A percentile compares a stretch with the other conserved stretches of the same genome.
These are phyloP conservation scores for Damaliscus lunatus DNA, from an alignment of 2,113 vertebrate species.

Conservation along the genomic window DNA sequence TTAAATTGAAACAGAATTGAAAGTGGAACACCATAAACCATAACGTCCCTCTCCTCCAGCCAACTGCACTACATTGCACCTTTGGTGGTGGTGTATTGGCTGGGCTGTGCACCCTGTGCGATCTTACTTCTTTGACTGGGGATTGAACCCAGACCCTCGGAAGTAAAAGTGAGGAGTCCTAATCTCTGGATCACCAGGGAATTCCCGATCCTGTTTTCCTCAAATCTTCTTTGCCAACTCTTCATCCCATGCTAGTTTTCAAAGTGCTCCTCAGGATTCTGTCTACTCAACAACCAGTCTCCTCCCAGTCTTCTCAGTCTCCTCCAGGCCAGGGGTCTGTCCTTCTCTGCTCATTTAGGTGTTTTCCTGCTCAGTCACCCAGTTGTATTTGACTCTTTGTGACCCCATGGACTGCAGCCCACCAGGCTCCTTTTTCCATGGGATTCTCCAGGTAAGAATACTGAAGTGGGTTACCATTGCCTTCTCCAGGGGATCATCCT, in stretches of 20 bases:
- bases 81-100: rapidly evolving
- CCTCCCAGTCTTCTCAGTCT: rapidly evolving
- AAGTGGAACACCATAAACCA: not conserved
- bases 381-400: not conserved
- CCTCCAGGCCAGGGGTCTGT: rapidly evolving
- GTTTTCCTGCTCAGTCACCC: not conserved
- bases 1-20: not conserved
- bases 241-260: not conserved
- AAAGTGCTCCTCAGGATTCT: not conserved
- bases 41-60: not conserved
- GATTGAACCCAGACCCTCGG: not conserved
- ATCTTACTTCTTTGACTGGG: not conserved
- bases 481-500: not conserved
- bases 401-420: not conserved
- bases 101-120: not conserved
- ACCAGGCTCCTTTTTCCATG: not conserved
- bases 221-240: not conserved
- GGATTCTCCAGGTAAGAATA: not conserved
- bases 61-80: not conserved
- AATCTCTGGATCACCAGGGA: not conserved
- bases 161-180: not conserved
- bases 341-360: not conserved
- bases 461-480: not conserved
- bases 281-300: rapidly evolving
- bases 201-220: not conserved